These are phyloP conservation scores for Jaculus jaculus DNA, from an alignment of 2,113 vertebrate species.

Conservation along the genomic window DNA sequence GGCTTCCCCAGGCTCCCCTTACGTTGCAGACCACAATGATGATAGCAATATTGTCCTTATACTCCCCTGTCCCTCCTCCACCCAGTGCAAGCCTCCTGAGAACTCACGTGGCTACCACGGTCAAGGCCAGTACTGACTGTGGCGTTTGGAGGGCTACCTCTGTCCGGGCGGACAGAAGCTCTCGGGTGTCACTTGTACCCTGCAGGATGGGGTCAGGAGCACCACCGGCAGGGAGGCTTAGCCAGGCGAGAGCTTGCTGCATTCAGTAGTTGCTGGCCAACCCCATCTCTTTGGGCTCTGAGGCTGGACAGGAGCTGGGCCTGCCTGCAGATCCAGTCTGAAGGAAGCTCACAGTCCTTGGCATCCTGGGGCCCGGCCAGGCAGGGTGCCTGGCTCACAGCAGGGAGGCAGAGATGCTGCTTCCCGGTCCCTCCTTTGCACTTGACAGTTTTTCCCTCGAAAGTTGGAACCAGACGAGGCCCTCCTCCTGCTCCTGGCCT, in stretches of 20 bases:
- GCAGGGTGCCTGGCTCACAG: background rate
- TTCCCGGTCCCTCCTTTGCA: background rate
- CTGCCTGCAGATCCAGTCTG: background rate
- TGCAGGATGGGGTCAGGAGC: too few species aligned
- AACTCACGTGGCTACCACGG: background rate
- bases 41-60: background rate
- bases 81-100: background rate
- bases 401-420: background rate
- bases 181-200: background rate
- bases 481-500: slow-evolving; percentile 48
- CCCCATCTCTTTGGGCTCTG: background rate
- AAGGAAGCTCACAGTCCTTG: background rate
- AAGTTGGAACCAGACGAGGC: slow-evolving; percentile 69
- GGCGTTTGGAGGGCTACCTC: background rate
- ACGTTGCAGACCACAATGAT: background rate
- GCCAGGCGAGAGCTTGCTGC: too few species aligned
- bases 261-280: too few species aligned
- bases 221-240: too few species aligned
- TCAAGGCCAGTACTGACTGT: background rate
- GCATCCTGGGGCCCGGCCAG: background rate
- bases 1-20: background rate
- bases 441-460: slow-evolving; percentile 62
- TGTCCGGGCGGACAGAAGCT: background rate
- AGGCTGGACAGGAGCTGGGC: background rate
- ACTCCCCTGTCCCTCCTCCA: background rate